These are phyloP conservation scores for Brachionichthys hirsutus DNA, from an alignment of 2,113 vertebrate genomes.

Conservation along the genomic window DNA sequence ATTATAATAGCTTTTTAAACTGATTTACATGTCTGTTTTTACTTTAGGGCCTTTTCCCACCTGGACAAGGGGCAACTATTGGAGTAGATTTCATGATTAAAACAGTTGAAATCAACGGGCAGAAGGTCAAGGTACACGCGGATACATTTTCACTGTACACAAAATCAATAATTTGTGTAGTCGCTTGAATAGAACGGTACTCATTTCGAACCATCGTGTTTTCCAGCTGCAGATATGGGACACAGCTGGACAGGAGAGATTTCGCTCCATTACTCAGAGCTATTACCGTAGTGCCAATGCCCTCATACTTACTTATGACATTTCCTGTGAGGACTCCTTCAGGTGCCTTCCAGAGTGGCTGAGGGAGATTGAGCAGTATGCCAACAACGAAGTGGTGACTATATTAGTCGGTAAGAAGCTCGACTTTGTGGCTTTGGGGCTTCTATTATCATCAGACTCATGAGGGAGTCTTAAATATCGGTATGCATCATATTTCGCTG, in stretches of 20 bases:
- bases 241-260: constrained; percentile 96
- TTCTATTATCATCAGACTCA: not conserved
- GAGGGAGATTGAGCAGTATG: constrained; percentile 97
- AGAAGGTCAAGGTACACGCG: constrained; percentile 93
- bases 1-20: not conserved
- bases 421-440: not conserved
- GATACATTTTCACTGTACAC: not conserved
- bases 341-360: constrained; percentile 98
- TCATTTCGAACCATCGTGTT: constrained; percentile 1
- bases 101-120: constrained; percentile 97
- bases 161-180: not conserved
- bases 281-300: constrained; percentile 99
- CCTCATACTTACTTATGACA: constrained; percentile 97
- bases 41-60: constrained; percentile 93
- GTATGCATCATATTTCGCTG: not conserved
- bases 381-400: constrained; percentile 97
- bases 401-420: constrained; percentile 92
- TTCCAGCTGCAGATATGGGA: constrained; percentile 98
- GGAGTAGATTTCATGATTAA: constrained; percentile 99
- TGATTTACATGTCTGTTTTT: not conserved
- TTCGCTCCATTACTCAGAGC: constrained; percentile 98
- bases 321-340: constrained; percentile 98
- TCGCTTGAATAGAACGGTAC: not conserved
- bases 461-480: not conserved
- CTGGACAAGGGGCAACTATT: constrained; percentile 98